Percentiles rank a stretch among this genome's conserved stretches.
Evolutionary conservation across 2,888 invertebrate species (phyloP).

Genomic region (Cantharis rufa): DNA sequence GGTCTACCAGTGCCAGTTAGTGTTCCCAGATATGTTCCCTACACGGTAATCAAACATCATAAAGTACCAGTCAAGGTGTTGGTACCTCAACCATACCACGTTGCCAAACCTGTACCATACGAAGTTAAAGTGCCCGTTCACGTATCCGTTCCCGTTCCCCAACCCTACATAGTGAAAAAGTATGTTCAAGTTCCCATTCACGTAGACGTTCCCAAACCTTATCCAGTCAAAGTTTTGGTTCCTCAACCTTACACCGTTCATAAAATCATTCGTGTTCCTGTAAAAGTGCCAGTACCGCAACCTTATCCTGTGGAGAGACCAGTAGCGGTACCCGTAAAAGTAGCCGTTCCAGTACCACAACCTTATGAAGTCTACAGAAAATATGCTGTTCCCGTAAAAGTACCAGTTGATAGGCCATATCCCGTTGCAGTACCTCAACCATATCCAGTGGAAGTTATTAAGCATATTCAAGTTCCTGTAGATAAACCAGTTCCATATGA

Average conservation of each 20-base stretch:
- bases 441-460: constrained; percentile 69
- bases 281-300: constrained; percentile 78
- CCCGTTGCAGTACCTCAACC: constrained; percentile 71
- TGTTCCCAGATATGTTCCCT: constrained; percentile 66
- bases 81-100: constrained; percentile 80
- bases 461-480: constrained; percentile 71
- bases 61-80: constrained; percentile 77
- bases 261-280: constrained; percentile 75
- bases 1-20: constrained; percentile 68
- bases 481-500: constrained; percentile 71
- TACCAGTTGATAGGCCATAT: constrained; percentile 70
- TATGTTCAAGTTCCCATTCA: not conserved
- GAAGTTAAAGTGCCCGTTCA: constrained; percentile 75
- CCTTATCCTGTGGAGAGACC: constrained; percentile 76
- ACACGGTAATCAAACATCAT: constrained; percentile 71
- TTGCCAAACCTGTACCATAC: constrained; percentile 74
- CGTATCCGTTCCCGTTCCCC: constrained; percentile 53
- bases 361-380: constrained; percentile 73
- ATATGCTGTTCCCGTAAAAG: constrained; percentile 72
- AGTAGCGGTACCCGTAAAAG: constrained; percentile 75
- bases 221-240: constrained; percentile 64
- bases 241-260: constrained; percentile 72
- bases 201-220: not conserved
- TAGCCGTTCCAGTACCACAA: constrained; percentile 75
- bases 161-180: constrained; percentile 65